phyloP scores from a whole-genome alignment of 2,113 vertebrate species.

The rat (Rattus norvegicus) region DNA sequence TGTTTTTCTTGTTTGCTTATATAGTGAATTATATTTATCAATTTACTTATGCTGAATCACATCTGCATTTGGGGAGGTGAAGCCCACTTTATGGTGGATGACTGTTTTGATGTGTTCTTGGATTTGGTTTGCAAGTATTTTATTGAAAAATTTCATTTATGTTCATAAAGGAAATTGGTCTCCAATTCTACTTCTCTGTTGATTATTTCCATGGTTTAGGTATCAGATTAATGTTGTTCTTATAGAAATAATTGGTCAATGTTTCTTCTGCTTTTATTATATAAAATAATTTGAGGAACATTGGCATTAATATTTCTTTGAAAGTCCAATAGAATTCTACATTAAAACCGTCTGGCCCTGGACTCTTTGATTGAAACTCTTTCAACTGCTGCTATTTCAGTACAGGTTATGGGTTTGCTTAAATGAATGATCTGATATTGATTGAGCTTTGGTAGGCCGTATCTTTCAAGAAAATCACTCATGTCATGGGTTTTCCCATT shows the following conservation, averaged over 20 bases:
- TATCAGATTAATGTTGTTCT: neutral
- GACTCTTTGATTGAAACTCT: neutral
- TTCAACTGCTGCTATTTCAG: neutral
- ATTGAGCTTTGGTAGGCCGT: neutral
- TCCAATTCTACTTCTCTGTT: neutral
- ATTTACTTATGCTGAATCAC: neutral
- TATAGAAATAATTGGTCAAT: neutral
- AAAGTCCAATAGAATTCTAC: neutral
- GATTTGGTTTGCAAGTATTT: neutral
- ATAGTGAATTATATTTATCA: too few relatives aligned
- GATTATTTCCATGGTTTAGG: neutral
- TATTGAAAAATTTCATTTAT: neutral
- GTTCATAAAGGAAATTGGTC: neutral
- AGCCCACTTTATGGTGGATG: neutral
- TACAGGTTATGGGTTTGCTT: neutral
- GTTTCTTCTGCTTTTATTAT: neutral
- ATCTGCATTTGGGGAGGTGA: neutral
- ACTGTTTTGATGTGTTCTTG: neutral
- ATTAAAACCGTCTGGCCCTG: neutral
- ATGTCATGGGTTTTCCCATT: neutral
- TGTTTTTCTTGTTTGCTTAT: neutral
- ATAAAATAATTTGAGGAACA: neutral
- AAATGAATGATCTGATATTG: neutral
- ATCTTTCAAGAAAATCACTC: neutral
- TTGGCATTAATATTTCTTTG: neutral